A percentile compares a stretch with the other conserved stretches of the same genome.
phyloP scores from a whole-genome alignment of 1,140 invertebrate genomes.

The Ephestia elutella region DNA sequence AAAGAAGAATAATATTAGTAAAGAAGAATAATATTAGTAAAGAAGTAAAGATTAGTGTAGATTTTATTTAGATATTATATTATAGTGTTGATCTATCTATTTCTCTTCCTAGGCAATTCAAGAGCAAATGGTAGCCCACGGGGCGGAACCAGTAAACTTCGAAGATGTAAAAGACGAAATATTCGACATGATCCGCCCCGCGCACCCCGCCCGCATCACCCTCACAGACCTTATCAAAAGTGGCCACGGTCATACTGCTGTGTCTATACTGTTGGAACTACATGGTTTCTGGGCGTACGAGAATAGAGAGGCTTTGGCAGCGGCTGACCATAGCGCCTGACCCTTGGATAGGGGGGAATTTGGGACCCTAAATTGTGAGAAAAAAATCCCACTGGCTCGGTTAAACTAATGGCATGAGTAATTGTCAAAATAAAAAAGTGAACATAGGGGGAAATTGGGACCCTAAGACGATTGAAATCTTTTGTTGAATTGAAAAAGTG shows the following conservation, averaged over 20 bases:
- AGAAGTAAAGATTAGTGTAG: no score
- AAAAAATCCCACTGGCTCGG: no score
- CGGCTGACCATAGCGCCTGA: constrained; percentile 70
- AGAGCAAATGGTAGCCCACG: constrained; percentile 89
- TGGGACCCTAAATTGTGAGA: not conserved
- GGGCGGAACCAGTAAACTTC: constrained; percentile 90
- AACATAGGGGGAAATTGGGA: not conserved
- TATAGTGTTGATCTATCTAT: not conserved
- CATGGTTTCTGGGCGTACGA: constrained; percentile 98
- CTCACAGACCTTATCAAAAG: constrained; percentile 87
- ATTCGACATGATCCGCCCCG: constrained; percentile 97
- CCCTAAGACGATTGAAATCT: no score
- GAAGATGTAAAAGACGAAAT: constrained; percentile 98
- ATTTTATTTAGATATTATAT: no score
- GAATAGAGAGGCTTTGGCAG: constrained; percentile 87
- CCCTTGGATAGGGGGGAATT: constrained; percentile 8
- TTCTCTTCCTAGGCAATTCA: constrained; percentile 83
- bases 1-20: no score
- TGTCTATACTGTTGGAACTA: constrained; percentile 95
- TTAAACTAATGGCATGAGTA: no score
- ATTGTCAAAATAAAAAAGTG: no score
- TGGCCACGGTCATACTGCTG: constrained; percentile 94
- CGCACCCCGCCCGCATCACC: constrained; percentile 89
- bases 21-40: no score
- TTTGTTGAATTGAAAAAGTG: no score